phyloP scores from a whole-genome alignment of 2,888 invertebrate species.

The Harpalus rubripes region DNA sequence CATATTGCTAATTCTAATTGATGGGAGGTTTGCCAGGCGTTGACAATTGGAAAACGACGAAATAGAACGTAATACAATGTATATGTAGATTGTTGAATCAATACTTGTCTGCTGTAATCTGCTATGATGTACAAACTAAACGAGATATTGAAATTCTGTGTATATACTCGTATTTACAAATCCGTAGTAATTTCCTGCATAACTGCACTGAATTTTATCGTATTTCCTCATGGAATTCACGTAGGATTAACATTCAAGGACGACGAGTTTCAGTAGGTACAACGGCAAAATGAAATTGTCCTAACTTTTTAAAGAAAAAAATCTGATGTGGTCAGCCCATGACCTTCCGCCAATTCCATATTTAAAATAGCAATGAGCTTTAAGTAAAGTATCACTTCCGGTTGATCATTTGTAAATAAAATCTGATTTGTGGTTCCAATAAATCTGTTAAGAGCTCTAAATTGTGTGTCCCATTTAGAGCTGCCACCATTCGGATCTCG shows the following conservation, averaged over 20 bases:
- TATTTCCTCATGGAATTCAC: conserved; percentile 7
- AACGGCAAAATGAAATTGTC: not conserved
- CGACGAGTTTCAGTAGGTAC: not conserved
- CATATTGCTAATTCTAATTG: conserved; percentile 18
- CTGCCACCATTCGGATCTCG: too few species aligned
- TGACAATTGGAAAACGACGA: conserved; percentile 8
- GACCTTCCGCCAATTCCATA: too few species aligned
- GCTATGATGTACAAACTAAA: conserved; percentile 15
- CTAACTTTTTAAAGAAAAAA: not conserved
- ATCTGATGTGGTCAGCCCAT: too few species aligned
- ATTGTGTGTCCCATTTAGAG: too few species aligned
- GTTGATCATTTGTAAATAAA: too few species aligned
- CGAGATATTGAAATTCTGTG: conserved; percentile 28
- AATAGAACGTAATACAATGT: not conserved
- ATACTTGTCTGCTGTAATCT: conserved; percentile 25
- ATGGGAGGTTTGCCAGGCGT: not conserved
- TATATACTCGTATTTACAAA: conserved; percentile 38
- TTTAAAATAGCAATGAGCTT: too few species aligned
- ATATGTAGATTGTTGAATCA: conserved; percentile 27
- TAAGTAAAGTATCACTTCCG: too few species aligned
- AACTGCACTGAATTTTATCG: conserved; percentile 17
- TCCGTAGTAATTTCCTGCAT: conserved; percentile 28
- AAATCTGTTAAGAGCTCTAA: too few species aligned
- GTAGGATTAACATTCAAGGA: not conserved
- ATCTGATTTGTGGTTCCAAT: too few species aligned